A percentile compares a stretch with the other conserved stretches of the same genome.
Evolutionary conservation across 2,888 invertebrate species (phyloP).

Genomic region (Cephus pygmeus): DNA sequence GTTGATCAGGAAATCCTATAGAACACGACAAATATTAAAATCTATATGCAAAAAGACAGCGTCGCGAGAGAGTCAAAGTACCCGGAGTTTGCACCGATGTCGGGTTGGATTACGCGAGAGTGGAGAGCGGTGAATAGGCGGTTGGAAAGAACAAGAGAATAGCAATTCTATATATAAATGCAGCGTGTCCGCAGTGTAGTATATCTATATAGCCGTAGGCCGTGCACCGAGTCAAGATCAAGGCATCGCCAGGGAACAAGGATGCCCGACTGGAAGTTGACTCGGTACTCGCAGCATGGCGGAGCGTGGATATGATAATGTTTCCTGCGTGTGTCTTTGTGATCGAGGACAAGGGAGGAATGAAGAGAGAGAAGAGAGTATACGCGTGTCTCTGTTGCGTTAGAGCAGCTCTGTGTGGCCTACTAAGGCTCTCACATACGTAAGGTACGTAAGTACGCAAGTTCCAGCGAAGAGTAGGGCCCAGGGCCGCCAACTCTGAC

Average conservation of each 20-base stretch:
- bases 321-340: slow-evolving; percentile 16
- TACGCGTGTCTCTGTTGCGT: not conserved
- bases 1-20: not conserved
- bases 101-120: not conserved
- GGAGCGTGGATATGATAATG: slow-evolving; percentile 29
- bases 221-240: slow-evolving; percentile 57
- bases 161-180: not conserved
- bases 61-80: not conserved
- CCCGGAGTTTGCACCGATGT: not conserved
- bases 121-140: not conserved
- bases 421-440: slow-evolving; percentile 38
- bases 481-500: slow-evolving; percentile 21
- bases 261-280: slow-evolving; percentile 3
- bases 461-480: slow-evolving; percentile 26
- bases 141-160: not conserved
- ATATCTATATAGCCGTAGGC: slow-evolving; percentile 20
- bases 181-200: not conserved
- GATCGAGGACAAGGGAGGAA: slow-evolving; percentile 3
- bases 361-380: not conserved
- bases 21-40: not conserved
- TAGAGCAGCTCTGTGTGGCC: slow-evolving; percentile 37
- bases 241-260: slow-evolving; percentile 36
- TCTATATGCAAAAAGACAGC: not conserved
- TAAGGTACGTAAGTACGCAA: slow-evolving; percentile 12
- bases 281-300: slow-evolving; percentile 12